Base-by-base conservation (phyloP, 2,888 invertebrate species). In the Lathronympha strigana region DNA sequence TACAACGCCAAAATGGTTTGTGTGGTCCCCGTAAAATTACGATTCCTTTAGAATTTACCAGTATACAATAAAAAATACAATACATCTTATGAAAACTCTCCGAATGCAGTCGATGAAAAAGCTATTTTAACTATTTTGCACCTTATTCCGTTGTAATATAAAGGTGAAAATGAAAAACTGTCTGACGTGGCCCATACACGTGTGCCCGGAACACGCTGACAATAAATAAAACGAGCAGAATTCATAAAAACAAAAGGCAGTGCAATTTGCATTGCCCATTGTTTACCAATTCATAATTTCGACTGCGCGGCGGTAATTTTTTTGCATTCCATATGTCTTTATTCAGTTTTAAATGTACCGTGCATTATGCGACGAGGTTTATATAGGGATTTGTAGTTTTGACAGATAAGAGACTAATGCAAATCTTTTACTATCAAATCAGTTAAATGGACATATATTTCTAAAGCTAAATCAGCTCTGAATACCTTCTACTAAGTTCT, bases 191-290 rank as follows among this genome's bases (percentile, higher is more conserved):
- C n/a, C 5, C 23, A 53, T 13, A 19, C 8, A 38, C 28, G 45
- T 50, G 31, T 23, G 51, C 43, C 58, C 47, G 54, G 54, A 66
- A 33, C 33, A 55, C 50, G 43, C 28, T 47, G 49, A 47, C 57
- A 77, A 85, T 86, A 83, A 84, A 87, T 82, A 83, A 86, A 83
- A 53, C 5, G 15, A 43, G 8, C 28, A 43, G 21, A 47, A 47
- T 78, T 75, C 69, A 79, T 72, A 76, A 73, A 77, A 73, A 77
- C 80, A 76, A 73, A 77, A 73, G 77, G 79, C 73, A 77, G 74
- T 80, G 77, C 81, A 85, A 90, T 89, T 89, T 89, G 88, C 90
- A 87, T 89, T 77, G 76, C 21, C 88, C 89, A 90, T 91, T 90
- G 90, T 90, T 89, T 83, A 78, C 75, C 76, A 72, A 83, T 83